Percentiles rank a stretch among this genome's conserved stretches.
These are phyloP conservation scores for Corythaeola cristata DNA, from an alignment of 2,113 vertebrate species.

Conservation along the genomic window DNA sequence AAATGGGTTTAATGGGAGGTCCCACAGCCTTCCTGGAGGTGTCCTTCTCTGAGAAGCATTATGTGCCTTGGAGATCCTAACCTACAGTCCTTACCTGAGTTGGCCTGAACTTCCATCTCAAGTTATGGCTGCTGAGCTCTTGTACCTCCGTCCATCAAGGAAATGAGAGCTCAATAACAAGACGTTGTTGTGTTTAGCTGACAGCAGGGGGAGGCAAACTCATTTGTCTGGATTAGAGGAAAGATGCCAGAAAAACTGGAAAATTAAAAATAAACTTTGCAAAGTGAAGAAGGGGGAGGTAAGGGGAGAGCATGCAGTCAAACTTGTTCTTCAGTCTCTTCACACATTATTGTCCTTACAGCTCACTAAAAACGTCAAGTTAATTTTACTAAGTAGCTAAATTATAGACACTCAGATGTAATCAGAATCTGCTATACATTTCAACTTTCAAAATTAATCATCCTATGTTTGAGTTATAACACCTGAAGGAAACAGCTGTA, in stretches of 20 bases:
- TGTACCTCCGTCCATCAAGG: neutral
- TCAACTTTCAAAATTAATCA: constrained; percentile 68
- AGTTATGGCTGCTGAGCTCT: accelerated
- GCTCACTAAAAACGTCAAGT: constrained; percentile 63
- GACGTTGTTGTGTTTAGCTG: accelerated
- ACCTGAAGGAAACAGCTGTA: constrained; percentile 71
- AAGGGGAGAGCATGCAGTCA: neutral
- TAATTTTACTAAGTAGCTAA: constrained; percentile 78
- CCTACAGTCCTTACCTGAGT: accelerated
- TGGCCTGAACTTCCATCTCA: neutral
- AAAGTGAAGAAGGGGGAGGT: neutral
- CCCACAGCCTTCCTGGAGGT: neutral
- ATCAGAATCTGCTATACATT: constrained; percentile 65
- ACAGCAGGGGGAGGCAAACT: constrained; percentile 11
- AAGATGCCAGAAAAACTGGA: neutral
- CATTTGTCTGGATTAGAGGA: neutral
- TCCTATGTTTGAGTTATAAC: constrained; percentile 1
- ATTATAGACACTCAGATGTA: constrained; percentile 74
- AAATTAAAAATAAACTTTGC: constrained; percentile 47
- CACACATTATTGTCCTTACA: constrained; percentile 69
- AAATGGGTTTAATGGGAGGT: neutral
- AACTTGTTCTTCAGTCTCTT: constrained; percentile 40
- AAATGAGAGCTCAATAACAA: too few relatives aligned
- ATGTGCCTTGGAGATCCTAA: accelerated
- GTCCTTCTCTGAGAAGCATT: accelerated